Percentiles rank a stretch among this genome's conserved stretches.
Evolutionary conservation across 2,888 invertebrate genomes (phyloP).

Genomic region (Apamea epomidion): DNA sequence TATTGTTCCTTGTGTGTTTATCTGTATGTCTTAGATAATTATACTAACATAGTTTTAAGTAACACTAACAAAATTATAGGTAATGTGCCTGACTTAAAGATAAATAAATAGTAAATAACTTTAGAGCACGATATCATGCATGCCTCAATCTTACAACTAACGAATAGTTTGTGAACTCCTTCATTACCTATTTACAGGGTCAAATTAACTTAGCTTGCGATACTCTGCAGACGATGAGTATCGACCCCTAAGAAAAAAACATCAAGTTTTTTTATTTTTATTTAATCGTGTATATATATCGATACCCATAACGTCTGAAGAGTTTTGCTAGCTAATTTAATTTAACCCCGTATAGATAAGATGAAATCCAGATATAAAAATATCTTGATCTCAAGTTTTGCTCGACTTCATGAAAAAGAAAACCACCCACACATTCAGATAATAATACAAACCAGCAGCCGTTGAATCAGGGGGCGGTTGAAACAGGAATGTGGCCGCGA

Average conservation of each 20-base stretch:
- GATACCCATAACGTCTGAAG: too few species aligned
- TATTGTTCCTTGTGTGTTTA: too few species aligned
- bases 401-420: neutral
- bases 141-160: neutral
- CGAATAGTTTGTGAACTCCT: neutral
- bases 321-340: too few species aligned
- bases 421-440: neutral
- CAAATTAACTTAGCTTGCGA: too few species aligned
- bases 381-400: neutral
- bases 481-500: conserved; percentile 94
- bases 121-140: neutral
- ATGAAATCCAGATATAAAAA: neutral
- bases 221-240: too few species aligned
- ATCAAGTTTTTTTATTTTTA: too few species aligned
- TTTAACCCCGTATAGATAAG: neutral
- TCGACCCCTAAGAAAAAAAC: too few species aligned
- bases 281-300: too few species aligned
- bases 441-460: conserved; percentile 80
- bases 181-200: neutral
- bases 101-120: neutral
- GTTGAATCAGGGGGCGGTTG: conserved; percentile 91
- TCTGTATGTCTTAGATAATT: too few species aligned
- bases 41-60: too few species aligned
- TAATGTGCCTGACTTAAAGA: too few species aligned
- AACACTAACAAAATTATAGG: too few species aligned